phyloP scores from a whole-genome alignment of 1,140 invertebrate genomes.

The Hyphantria cunea region DNA sequence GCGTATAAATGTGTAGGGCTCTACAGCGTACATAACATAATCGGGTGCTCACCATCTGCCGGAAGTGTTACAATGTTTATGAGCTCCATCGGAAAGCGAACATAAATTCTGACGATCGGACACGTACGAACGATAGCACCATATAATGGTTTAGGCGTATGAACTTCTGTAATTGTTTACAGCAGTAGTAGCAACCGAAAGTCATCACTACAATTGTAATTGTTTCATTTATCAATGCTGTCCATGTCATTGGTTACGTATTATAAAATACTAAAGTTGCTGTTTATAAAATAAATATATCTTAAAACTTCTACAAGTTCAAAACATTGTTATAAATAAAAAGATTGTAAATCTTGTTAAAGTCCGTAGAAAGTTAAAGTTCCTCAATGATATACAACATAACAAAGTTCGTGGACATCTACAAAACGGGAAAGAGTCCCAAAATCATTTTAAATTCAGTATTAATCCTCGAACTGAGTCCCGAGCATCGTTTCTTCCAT shows the following conservation, averaged over 20 bases:
- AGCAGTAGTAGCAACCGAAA: too few relatives aligned
- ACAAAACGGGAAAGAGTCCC: slow-evolving; percentile 42
- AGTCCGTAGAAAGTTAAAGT: slow-evolving; percentile 33
- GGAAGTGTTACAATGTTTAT: slow-evolving; percentile 80
- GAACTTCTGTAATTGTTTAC: slow-evolving; percentile 41
- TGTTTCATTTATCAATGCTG: too few relatives aligned
- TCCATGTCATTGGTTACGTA: too few relatives aligned
- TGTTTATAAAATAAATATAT: too few relatives aligned
- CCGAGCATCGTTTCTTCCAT: slow-evolving; percentile 61
- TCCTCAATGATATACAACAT: slow-evolving; percentile 42
- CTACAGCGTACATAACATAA: slow-evolving; percentile 49
- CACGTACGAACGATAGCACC: slow-evolving; percentile 47
- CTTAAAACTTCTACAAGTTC: too few relatives aligned
- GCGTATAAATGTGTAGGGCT: slow-evolving; percentile 50
- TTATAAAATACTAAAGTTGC: too few relatives aligned
- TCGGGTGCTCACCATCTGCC: slow-evolving; percentile 68
- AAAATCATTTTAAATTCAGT: slow-evolving; percentile 74
- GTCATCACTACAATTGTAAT: too few relatives aligned
- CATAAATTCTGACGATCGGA: slow-evolving; percentile 67
- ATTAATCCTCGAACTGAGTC: slow-evolving; percentile 70
- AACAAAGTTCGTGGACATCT: slow-evolving; percentile 43
- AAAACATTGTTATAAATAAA: slow-evolving; percentile 27
- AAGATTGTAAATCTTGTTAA: slow-evolving; percentile 35
- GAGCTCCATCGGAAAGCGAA: slow-evolving; percentile 67
- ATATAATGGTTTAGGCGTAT: slow-evolving; percentile 47